Conservation (phyloP, 1,140 invertebrate genomes). For the Lordiphosa clarofinis region DNA sequence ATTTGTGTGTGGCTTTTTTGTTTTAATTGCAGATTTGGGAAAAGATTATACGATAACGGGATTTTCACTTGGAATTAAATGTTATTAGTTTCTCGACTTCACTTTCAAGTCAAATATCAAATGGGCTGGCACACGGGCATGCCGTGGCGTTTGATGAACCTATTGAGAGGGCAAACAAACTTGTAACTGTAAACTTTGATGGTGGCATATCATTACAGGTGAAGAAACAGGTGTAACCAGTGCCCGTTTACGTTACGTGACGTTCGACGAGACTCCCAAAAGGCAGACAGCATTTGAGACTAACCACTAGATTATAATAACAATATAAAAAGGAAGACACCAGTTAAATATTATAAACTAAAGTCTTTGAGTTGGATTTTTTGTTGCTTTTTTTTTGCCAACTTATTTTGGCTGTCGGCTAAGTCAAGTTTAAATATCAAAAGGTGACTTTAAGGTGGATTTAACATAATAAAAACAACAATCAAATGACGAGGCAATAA, state of each 20-base stretch:
- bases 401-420: conserved; percentile 30
- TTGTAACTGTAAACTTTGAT: conserved; percentile 47
- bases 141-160: conserved; percentile 66
- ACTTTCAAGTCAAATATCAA: conserved; percentile 21
- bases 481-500: conserved; percentile 53
- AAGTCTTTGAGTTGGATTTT: conserved; percentile 1
- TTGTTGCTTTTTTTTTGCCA: not conserved
- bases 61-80: conserved; percentile 22
- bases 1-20: conserved; percentile 11
- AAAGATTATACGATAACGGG: conserved; percentile 5
- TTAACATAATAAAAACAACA: conserved; percentile 55
- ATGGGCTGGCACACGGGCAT: conserved; percentile 21
- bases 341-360: not conserved
- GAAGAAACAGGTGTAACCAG: conserved; percentile 72
- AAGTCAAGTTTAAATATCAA: conserved; percentile 55
- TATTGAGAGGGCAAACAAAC: conserved; percentile 40
- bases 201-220: conserved; percentile 70
- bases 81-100: conserved; percentile 33
- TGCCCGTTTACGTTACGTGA: conserved; percentile 61
- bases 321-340: conserved; percentile 28
- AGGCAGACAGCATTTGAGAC: conserved; percentile 14
- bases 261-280: conserved; percentile 47
- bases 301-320: conserved; percentile 37
- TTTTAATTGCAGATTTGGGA: conserved; percentile 56
- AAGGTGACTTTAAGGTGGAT: conserved; percentile 46